Conservation (phyloP, 1,140 invertebrate species). For the Gerris buenoi region DNA sequence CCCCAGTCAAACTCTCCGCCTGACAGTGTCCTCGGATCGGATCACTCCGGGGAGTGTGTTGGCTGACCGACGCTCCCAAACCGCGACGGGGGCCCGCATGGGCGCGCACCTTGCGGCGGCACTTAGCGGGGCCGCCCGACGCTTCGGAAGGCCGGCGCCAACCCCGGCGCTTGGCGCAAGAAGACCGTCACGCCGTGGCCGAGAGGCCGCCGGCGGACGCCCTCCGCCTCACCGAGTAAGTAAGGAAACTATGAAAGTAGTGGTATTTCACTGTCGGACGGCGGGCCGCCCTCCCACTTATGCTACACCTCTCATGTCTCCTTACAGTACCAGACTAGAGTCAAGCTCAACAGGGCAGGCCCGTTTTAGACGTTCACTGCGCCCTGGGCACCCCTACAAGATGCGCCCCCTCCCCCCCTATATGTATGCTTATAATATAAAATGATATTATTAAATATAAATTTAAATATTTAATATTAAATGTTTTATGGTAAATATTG, state of each 20-base stretch:
- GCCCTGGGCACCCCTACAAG: too few relatives aligned
- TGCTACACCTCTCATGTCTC: conserved; percentile 64
- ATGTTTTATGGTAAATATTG: too few relatives aligned
- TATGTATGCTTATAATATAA: too few relatives aligned
- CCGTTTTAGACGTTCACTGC: too few relatives aligned
- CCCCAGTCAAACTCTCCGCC: conserved; percentile 69
- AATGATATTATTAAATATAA: too few relatives aligned
- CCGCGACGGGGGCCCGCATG: neutral
- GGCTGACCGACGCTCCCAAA: conserved; percentile 3
- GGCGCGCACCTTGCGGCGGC: neutral
- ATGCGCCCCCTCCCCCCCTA: too few relatives aligned
- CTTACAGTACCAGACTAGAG: conserved; percentile 66
- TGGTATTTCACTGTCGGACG: conserved; percentile 45
- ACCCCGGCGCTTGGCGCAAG: conserved; percentile 14
- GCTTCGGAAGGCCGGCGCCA: conserved; percentile 4
- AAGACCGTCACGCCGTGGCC: conserved; percentile 14
- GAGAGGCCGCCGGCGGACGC: conserved; percentile 27
- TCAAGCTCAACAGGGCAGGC: conserved; percentile 75
- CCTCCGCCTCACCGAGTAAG: conserved; percentile 46
- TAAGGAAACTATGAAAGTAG: conserved; percentile 51
- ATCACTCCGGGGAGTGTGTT: conserved; percentile 33
- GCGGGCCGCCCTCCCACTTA: conserved; percentile 45
- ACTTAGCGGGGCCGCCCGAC: neutral
- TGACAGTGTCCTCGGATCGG: conserved; percentile 50
- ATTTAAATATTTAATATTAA: too few relatives aligned